Conservation (phyloP, 2,888 invertebrate genomes). For the Nebria salina region DNA sequence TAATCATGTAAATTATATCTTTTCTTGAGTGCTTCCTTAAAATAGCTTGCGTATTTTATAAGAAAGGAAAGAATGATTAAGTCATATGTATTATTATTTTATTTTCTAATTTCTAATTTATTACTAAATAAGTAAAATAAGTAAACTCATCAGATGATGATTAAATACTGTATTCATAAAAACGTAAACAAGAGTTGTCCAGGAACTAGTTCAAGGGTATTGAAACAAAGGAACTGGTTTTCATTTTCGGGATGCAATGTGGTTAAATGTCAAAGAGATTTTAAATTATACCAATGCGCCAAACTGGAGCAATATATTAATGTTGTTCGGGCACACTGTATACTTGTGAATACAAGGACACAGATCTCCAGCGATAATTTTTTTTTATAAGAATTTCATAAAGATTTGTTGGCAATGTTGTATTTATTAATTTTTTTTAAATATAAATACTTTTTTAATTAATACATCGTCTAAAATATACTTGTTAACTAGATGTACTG, state of each 20-base stretch:
- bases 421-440: too few relatives aligned
- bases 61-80: too few relatives aligned
- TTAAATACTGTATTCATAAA: background rate
- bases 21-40: background rate
- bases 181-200: background rate
- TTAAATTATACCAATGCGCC: conserved; percentile 32
- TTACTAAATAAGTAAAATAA: too few relatives aligned
- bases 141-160: background rate
- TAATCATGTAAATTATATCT: background rate
- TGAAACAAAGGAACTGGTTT: conserved; percentile 36
- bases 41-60: too few relatives aligned
- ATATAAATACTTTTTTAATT: too few relatives aligned
- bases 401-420: background rate
- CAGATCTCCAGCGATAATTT: background rate
- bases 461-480: too few relatives aligned
- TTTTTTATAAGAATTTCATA: background rate
- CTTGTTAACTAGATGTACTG: too few relatives aligned
- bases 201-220: conserved; percentile 34
- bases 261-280: conserved; percentile 39
- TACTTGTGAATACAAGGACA: background rate
- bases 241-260: conserved; percentile 25
- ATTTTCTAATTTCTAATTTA: too few relatives aligned
- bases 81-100: too few relatives aligned
- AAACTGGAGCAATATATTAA: conserved; percentile 26
- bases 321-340: background rate